These are phyloP conservation scores for Sorex araneus DNA, from an alignment of 2,113 vertebrate species.

Conservation along the genomic window DNA sequence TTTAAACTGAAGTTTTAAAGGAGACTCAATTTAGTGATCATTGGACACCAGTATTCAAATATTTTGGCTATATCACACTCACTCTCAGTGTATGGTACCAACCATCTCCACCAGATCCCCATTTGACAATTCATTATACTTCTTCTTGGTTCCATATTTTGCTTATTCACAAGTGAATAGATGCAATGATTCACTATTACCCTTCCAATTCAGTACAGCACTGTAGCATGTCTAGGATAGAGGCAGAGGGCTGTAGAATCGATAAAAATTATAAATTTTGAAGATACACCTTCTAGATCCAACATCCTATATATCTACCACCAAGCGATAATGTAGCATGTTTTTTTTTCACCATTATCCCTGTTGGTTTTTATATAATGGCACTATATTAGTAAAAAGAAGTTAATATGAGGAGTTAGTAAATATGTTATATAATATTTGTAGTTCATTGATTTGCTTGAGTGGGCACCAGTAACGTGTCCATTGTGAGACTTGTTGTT, in stretches of 20 bases:
- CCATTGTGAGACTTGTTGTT: too few relatives aligned
- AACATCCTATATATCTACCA: neutral
- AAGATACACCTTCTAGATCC: neutral
- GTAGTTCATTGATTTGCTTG: too few relatives aligned
- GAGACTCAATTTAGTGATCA: too few relatives aligned
- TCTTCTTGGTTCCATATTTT: neutral
- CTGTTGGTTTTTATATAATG: neutral
- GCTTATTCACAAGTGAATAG: neutral
- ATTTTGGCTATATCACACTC: neutral
- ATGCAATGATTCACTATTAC: neutral
- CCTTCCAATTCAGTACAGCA: neutral
- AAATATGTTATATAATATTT: neutral
- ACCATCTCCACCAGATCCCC: neutral
- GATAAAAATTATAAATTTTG: neutral
- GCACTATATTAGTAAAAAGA: neutral
- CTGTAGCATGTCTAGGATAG: neutral
- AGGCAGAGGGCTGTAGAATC: neutral
- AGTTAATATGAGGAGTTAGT: neutral
- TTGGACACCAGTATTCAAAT: neutral
- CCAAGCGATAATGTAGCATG: neutral
- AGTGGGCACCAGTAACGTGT: too few relatives aligned
- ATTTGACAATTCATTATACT: neutral
- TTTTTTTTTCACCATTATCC: neutral
- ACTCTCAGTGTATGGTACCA: neutral
- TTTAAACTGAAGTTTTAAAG: too few relatives aligned